Evolutionary conservation across 2,797 vertebrate genomes (phyloP).

Genomic region (Crax fasciolata): DNA sequence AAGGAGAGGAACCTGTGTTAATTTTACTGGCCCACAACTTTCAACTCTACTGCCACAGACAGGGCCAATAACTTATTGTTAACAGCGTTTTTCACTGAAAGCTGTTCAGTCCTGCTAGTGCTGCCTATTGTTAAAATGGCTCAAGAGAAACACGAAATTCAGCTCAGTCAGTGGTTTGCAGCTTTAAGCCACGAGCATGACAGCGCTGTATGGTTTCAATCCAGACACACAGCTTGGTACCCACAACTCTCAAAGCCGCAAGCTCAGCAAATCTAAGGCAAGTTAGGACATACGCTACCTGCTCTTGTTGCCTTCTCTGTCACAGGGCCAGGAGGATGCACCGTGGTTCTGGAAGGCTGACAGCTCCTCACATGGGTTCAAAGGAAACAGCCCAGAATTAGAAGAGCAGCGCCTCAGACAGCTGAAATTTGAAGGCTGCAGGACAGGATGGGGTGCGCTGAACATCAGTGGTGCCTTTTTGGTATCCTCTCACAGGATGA

Average conservation of each 20-base stretch:
- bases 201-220: not conserved
- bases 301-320: not conserved
- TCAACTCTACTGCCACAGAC: not conserved
- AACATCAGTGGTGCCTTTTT: not conserved
- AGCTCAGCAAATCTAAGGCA: not conserved
- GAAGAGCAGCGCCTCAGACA: not conserved
- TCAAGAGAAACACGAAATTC: not conserved
- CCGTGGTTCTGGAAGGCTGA: not conserved
- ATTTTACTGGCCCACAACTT: not conserved
- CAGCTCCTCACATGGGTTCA: not conserved
- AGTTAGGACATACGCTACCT: not conserved
- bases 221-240: not conserved
- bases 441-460: not conserved
- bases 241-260: not conserved
- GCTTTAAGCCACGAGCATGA: not conserved
- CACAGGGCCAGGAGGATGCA: not conserved
- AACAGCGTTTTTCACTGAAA: not conserved
- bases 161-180: not conserved
- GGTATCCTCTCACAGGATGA: not conserved
- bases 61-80: not conserved
- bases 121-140: not conserved
- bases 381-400: not conserved
- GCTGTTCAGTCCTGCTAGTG: not conserved
- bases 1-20: not conserved
- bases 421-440: fast-evolving